Conservation (phyloP, 92 coral and sea anemone species). For the Bergia sp. region DNA sequence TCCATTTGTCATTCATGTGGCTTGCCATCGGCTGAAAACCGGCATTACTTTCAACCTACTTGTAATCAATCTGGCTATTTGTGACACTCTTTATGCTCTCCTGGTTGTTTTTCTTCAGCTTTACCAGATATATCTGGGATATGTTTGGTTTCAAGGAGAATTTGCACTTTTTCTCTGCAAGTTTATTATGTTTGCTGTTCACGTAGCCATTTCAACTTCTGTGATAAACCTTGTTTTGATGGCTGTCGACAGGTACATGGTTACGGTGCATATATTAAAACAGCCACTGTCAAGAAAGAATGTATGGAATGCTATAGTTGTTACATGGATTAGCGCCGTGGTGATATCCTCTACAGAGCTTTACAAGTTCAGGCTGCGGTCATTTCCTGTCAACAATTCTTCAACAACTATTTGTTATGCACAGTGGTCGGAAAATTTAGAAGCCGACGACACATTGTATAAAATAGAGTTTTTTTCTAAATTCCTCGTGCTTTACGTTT, state of each 20-base stretch:
- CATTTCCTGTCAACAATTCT: neutral
- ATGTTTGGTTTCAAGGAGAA: constrained; percentile 3
- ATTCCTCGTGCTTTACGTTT: neutral
- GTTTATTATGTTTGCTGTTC: constrained; percentile 8
- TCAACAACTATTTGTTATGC: constrained; percentile 8
- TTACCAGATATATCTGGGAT: neutral
- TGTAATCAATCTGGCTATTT: constrained; percentile 8
- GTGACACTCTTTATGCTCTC: neutral
- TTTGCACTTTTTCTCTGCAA: constrained; percentile 6
- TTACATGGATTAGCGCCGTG: neutral
- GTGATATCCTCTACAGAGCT: neutral
- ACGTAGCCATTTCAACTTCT: neutral
- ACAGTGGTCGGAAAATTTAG: neutral
- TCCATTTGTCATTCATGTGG: constrained; percentile 11
- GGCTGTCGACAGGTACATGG: constrained; percentile 2
- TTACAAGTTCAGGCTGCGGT: neutral
- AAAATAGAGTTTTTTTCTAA: constrained; percentile 17
- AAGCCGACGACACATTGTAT: neutral
- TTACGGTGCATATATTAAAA: neutral
- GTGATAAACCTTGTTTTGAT: neutral
- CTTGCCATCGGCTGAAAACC: neutral
- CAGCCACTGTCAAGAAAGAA: neutral
- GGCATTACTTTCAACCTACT: neutral
- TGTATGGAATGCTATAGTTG: neutral
- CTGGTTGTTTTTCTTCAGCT: neutral